These are phyloP conservation scores for Syngnathus floridae DNA, from an alignment of 2,113 vertebrate species.

Conservation along the genomic window DNA sequence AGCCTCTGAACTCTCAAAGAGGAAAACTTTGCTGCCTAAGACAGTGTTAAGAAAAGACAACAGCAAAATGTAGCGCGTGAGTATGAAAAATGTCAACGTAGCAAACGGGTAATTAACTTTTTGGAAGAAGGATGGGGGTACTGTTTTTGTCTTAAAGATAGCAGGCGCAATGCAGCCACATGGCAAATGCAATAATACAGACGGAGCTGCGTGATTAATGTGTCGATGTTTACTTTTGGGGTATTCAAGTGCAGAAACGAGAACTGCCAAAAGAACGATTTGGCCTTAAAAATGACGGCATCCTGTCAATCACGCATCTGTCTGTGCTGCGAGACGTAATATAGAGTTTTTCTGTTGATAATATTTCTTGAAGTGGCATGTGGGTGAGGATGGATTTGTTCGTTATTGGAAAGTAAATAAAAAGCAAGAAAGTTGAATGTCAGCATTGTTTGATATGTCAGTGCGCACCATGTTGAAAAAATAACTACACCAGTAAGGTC, in stretches of 20 bases:
- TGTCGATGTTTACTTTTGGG: not conserved
- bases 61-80: conserved; percentile 10
- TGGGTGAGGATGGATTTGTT: not conserved
- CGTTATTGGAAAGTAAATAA: not conserved
- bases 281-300: not conserved
- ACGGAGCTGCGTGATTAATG: conserved; percentile 19
- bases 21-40: conserved; percentile 25
- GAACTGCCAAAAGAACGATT: not conserved
- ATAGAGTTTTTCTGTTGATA: not conserved
- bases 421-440: not conserved
- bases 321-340: not conserved
- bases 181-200: conserved; percentile 18
- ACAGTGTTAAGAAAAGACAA: conserved; percentile 40
- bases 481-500: not conserved
- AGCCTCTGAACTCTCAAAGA: conserved; percentile 21
- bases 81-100: conserved; percentile 32
- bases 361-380: not conserved
- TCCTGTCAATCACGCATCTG: not conserved
- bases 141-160: conserved; percentile 17
- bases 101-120: conserved; percentile 37
- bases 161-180: conserved; percentile 3
- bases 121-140: conserved; percentile 20
- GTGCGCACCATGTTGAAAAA: not conserved
- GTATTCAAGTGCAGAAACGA: not conserved
- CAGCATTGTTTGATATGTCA: not conserved